Conservation (phyloP, 2,797 vertebrate genomes). For the Megalops cyprinoides region DNA sequence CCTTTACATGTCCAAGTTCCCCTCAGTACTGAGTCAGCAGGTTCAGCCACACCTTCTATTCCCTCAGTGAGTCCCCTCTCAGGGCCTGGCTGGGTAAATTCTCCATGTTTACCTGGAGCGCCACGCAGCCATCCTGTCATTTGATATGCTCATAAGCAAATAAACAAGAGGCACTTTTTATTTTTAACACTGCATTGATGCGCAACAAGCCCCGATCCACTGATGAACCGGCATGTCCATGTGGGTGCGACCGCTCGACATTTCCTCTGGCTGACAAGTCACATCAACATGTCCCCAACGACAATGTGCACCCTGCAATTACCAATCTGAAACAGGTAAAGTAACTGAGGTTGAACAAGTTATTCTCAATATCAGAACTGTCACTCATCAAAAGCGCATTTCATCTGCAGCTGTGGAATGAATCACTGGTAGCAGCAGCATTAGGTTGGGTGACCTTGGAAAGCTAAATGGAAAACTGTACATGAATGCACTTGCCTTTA, state of each 20-base stretch:
- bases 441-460: not conserved
- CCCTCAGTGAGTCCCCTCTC: too few species aligned
- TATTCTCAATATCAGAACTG: conserved; percentile 55
- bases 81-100: too few species aligned
- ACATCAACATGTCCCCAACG: conserved; percentile 22
- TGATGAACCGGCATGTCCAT: conserved; percentile 53
- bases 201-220: conserved; percentile 46
- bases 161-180: too few species aligned
- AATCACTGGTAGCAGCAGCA: conserved; percentile 13
- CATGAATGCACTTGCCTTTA: not conserved
- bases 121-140: too few species aligned
- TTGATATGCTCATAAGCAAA: not conserved
- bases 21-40: not conserved
- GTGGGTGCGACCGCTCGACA: conserved; percentile 48
- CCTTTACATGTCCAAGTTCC: not conserved
- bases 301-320: conserved; percentile 53
- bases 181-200: too few species aligned
- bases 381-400: conserved; percentile 35
- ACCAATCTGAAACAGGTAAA: conserved; percentile 66
- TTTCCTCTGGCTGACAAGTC: conserved; percentile 75
- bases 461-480: not conserved
- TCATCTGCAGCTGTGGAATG: not conserved
- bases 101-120: too few species aligned
- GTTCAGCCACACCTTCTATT: too few species aligned
- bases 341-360: conserved; percentile 48